Percentiles rank a stretch among this genome's conserved stretches.
phyloP scores from a whole-genome alignment of 2,888 invertebrate species.

The Cantharis rufa region DNA sequence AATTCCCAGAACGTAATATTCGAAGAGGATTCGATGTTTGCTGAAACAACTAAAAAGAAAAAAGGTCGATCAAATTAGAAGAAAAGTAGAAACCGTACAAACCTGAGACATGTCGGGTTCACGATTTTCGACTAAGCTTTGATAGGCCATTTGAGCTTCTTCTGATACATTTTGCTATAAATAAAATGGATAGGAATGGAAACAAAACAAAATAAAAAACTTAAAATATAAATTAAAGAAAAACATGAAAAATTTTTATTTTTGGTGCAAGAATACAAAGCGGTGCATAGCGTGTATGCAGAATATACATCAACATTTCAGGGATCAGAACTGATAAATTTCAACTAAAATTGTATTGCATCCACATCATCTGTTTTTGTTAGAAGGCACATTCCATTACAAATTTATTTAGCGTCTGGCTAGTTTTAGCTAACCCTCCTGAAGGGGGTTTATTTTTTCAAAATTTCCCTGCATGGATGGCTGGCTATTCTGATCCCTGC shows the following conservation, averaged over 20 bases:
- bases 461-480: not conserved
- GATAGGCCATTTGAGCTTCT: constrained; percentile 91
- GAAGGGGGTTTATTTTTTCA: not conserved
- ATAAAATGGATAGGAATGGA: constrained; percentile 29
- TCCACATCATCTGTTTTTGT: not conserved
- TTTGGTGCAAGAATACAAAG: constrained; percentile 21
- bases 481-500: not conserved
- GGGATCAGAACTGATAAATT: constrained; percentile 7
- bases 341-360: not conserved
- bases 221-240: constrained; percentile 27
- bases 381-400: not conserved
- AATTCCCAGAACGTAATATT: constrained; percentile 64
- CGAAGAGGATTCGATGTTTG: constrained; percentile 65
- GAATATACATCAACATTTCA: constrained; percentile 19
- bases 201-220: constrained; percentile 35
- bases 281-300: constrained; percentile 19
- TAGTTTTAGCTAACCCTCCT: not conserved
- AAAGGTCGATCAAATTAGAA: not conserved
- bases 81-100: not conserved
- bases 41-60: constrained; percentile 42
- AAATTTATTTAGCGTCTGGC: not conserved
- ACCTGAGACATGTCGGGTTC: constrained; percentile 52
- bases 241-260: constrained; percentile 17
- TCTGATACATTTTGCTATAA: constrained; percentile 80
- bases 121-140: constrained; percentile 80